Percentiles rank a stretch among this genome's conserved stretches.
Conservation (phyloP, 2,797 vertebrate genomes). For the Etheostoma nigrum region DNA sequence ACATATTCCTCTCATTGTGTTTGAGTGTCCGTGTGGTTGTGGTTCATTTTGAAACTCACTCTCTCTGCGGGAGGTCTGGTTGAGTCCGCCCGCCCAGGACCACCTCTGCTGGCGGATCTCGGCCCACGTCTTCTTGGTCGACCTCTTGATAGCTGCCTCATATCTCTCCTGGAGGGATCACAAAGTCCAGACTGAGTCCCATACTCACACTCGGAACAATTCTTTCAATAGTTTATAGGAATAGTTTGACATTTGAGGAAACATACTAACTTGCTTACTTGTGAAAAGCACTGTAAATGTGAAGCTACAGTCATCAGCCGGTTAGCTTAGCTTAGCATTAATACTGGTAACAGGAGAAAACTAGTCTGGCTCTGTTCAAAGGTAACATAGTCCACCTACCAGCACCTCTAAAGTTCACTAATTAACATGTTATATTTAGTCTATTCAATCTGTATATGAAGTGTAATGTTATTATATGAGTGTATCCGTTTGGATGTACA, state of each 20-base stretch:
- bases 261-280: too few species aligned
- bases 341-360: not conserved
- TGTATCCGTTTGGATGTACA: not conserved
- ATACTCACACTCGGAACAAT: not conserved
- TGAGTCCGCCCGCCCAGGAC: constrained; percentile 97
- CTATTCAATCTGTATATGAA: not conserved
- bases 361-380: not conserved
- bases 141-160: constrained; percentile 94
- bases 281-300: not conserved
- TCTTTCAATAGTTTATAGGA: not conserved
- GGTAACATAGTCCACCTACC: not conserved
- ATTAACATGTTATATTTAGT: not conserved
- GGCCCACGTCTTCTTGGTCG: constrained; percentile 96
- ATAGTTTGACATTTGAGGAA: not conserved
- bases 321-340: constrained; percentile 1
- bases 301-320: not conserved
- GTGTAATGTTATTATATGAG: not conserved
- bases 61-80: constrained; percentile 91
- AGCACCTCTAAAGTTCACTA: not conserved
- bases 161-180: constrained; percentile 89
- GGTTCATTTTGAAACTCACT: constrained; percentile 76
- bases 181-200: not conserved
- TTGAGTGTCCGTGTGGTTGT: not conserved
- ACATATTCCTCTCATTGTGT: not conserved
- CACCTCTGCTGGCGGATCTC: constrained; percentile 98